phyloP scores from a whole-genome alignment of 2,113 vertebrate species.

The Hippotragus niger region DNA sequence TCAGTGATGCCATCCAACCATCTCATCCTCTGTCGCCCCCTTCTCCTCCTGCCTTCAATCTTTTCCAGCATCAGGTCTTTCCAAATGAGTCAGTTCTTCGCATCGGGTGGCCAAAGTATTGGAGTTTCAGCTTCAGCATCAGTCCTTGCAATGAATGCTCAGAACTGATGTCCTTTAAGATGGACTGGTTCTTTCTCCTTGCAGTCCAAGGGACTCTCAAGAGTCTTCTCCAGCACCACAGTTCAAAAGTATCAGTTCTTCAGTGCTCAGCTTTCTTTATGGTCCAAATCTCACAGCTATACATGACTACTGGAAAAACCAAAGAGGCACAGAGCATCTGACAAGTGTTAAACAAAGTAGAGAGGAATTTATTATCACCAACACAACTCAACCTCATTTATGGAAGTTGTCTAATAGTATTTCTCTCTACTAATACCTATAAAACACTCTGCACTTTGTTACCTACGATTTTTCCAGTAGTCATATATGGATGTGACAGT shows the following conservation, averaged over 20 bases:
- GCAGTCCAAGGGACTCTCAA: background rate
- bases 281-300: background rate
- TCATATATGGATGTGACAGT: background rate
- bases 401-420: background rate
- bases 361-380: background rate
- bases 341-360: slow-evolving; percentile 3
- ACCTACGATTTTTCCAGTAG: background rate
- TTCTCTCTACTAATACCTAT: slow-evolving; percentile 5
- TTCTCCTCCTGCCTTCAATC: background rate
- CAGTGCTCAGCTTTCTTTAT: background rate
- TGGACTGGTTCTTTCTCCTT: background rate
- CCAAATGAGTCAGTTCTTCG: background rate
- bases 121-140: background rate
- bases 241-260: background rate
- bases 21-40: background rate
- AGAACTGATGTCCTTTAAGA: background rate
- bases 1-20: background rate
- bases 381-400: background rate
- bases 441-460: slow-evolving; percentile 27
- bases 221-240: background rate
- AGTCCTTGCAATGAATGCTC: background rate
- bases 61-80: background rate
- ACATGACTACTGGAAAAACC: background rate
- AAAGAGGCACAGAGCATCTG: background rate
- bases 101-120: background rate